Evolutionary conservation across 2,113 vertebrate species (phyloP).

Genomic region (Pterocles gutturalis): DNA sequence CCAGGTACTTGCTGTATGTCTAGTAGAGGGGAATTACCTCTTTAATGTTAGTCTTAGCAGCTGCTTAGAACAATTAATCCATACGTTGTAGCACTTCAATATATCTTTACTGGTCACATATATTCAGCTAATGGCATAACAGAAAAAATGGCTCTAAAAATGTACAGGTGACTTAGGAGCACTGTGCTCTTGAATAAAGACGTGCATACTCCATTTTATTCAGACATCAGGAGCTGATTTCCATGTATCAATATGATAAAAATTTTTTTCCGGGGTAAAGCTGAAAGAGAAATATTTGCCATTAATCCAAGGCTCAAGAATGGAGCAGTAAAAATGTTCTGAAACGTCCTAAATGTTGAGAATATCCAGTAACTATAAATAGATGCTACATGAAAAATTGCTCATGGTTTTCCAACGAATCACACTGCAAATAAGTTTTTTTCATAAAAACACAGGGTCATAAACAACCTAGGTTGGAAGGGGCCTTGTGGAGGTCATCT

Average conservation of each 20-base stretch:
- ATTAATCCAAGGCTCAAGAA: background rate
- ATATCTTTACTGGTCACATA: background rate
- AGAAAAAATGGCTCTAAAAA: background rate
- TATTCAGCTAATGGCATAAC: background rate
- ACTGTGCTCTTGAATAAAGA: background rate
- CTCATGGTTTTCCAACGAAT: background rate
- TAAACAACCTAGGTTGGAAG: background rate
- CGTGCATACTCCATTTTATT: background rate
- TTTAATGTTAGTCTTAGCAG: background rate
- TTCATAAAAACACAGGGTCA: background rate
- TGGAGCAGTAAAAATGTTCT: background rate
- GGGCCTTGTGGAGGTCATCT: background rate
- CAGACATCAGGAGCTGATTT: background rate
- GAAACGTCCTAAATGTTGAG: background rate
- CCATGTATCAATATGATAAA: background rate
- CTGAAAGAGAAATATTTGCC: background rate
- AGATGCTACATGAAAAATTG: background rate
- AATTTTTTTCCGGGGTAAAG: background rate
- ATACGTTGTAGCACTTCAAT: background rate
- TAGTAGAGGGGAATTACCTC: background rate
- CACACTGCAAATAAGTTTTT: background rate
- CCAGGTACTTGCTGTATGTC: background rate
- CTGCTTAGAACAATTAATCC: background rate
- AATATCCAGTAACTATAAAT: background rate
- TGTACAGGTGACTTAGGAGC: background rate